These are phyloP conservation scores for Albula goreensis DNA, from an alignment of 2,113 vertebrate species.

Conservation along the genomic window DNA sequence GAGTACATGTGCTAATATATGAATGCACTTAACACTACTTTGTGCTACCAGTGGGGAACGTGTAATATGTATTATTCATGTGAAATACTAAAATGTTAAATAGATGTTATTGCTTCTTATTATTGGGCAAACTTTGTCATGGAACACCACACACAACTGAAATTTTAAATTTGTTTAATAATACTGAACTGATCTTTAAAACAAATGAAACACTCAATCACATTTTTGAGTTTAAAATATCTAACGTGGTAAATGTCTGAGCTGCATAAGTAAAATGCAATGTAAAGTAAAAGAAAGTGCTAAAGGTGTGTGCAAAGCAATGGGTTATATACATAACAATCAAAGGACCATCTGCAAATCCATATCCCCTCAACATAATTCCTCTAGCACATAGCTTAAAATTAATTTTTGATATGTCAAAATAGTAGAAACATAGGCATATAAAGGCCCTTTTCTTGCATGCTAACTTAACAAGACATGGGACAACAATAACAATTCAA, in stretches of 20 bases:
- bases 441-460: slow-evolving; percentile 32
- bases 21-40: not conserved
- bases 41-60: not conserved
- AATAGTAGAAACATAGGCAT: slow-evolving; percentile 26
- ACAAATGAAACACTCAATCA: slow-evolving; percentile 26
- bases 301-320: slow-evolving; percentile 37
- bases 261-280: slow-evolving; percentile 25
- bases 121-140: not conserved
- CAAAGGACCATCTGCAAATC: slow-evolving; percentile 17
- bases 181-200: slow-evolving; percentile 33
- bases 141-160: not conserved
- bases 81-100: not conserved
- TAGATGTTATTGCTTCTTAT: not conserved
- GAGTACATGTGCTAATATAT: too few species aligned
- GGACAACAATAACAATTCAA: slow-evolving; percentile 23
- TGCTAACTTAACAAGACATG: slow-evolving; percentile 16
- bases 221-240: slow-evolving; percentile 18
- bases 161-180: slow-evolving; percentile 42
- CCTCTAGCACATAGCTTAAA: slow-evolving; percentile 26
- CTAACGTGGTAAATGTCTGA: slow-evolving; percentile 33
- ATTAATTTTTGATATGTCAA: slow-evolving; percentile 13
- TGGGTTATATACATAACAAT: slow-evolving; percentile 33
- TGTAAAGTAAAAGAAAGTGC: slow-evolving; percentile 32
- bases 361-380: slow-evolving; percentile 17
- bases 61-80: not conserved